Evolutionary conservation across 92 coral and sea anemone genomes (phyloP), one percentile per base, ranked within the genome.

Genomic region (Galaxea fascicularis): DNA sequence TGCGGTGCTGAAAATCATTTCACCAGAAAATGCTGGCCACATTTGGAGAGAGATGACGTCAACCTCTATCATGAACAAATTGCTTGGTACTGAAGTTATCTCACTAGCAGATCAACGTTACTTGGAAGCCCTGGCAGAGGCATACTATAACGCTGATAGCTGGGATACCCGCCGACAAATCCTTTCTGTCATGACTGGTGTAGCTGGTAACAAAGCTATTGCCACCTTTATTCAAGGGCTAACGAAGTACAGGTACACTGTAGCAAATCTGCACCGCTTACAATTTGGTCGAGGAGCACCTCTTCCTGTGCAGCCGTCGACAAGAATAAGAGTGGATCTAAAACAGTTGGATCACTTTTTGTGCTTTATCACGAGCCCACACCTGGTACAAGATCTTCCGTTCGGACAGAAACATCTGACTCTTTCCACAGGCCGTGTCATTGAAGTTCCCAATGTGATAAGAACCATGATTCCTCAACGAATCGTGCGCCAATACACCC

Each of bases 81-180:
- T 69, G 74, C 74, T 69, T 69, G 74, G 41, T 69, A 28, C 0
- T 63, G 29, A 63, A 25, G 71, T 16, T 25, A 65, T 65, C 71
- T 65, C 71, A 65, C 29, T 16, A 65, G 31, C 71, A 65, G 71
- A 65, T 65, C 71, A 65, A 11, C 71, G 71, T 65, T 85, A 85
- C 73, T 65, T 76, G 26, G 89, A 85, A 76, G 89, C 89, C 73
- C 74, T 85, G 52, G 59, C 83, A 44, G 84, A 85, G 77, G 83
- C 89, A 11, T 76, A 77, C 83, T 60, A 76, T 68, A 76, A 66
- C 57, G 89, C 82, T 65, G 41, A 73, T 28, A 76, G 89, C 39
- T 85, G 89, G 89, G 89, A 85, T 35, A 76, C 89, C 31, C 71
- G 71, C 71, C 71, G 49, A 65, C 71, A 65, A 65, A 65, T 65